A percentile compares a stretch with the other conserved stretches of the same genome.
phyloP scores from a whole-genome alignment of 37 sponge, comb jelly and placozoan genomes.

The Theonella swinhoei region DNA sequence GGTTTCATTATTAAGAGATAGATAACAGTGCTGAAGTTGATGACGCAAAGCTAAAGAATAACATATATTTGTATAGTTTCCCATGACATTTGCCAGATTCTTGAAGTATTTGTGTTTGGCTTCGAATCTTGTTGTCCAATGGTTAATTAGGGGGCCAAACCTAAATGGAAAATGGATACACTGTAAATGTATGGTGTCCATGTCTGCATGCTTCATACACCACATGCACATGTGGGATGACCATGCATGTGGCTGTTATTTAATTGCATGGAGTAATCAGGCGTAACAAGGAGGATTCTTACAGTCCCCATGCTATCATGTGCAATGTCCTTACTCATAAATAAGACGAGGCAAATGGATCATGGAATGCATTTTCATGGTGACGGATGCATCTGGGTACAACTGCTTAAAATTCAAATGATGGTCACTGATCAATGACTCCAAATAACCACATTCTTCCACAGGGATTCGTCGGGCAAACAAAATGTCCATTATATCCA shows the following conservation, averaged over 20 bases:
- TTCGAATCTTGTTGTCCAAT: slow-evolving; percentile 1
- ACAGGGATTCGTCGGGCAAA: no score
- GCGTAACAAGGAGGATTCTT: no score
- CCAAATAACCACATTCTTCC: slow-evolving; percentile 4
- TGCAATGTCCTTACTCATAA: no score
- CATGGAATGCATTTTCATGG: slow-evolving; percentile 11
- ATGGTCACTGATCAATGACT: slow-evolving; percentile 2
- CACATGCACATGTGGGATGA: no score
- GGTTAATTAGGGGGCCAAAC: neutral
- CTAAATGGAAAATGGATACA: neutral
- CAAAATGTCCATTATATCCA: no score
- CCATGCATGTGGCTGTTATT: no score
- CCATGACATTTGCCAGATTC: slow-evolving; percentile 3
- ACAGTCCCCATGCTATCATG: no score
- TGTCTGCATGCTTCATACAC: no score
- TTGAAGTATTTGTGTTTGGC: slow-evolving; percentile 14
- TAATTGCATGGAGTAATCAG: no score
- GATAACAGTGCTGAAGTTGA: neutral
- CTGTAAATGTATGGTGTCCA: neutral
- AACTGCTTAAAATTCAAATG: neutral
- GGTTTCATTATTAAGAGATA: neutral
- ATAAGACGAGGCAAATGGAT: neutral
- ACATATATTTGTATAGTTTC: neutral
- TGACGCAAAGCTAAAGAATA: neutral
- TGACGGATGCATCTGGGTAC: neutral